phyloP scores from a whole-genome alignment of 2,113 vertebrate genomes.

The Callorhinus ursinus region DNA sequence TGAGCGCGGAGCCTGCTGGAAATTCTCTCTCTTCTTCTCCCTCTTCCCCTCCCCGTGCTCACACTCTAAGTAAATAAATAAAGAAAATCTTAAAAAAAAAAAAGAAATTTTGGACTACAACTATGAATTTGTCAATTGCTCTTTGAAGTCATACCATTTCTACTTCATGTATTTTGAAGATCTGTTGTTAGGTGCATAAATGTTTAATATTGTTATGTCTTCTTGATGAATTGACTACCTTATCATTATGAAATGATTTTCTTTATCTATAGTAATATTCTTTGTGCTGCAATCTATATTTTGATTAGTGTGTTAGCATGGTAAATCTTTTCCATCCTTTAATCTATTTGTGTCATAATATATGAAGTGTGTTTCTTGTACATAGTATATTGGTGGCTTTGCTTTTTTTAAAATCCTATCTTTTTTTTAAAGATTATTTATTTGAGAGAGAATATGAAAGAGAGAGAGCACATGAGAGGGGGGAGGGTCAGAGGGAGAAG shows the following conservation, averaged over 20 bases:
- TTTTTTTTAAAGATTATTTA: no score
- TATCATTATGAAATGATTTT: slow-evolving; percentile 1
- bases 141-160: slow-evolving; percentile 1
- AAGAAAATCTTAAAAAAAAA: not conserved
- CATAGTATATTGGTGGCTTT: not conserved
- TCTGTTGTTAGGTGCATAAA: slow-evolving; percentile 19
- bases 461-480: no score
- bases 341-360: not conserved
- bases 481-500: no score
- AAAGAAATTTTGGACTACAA: not conserved
- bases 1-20: not conserved
- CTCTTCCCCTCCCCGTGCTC: not conserved
- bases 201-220: not conserved
- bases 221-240: not conserved
- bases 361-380: not conserved
- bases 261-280: not conserved
- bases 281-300: slow-evolving; percentile 11
- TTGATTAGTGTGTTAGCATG: not conserved
- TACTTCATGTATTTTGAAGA: not conserved
- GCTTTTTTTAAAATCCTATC: not conserved
- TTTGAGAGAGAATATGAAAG: no score
- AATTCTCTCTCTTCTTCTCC: not conserved
- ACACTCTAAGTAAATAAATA: not conserved
- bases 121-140: slow-evolving; percentile 16
- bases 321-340: not conserved